A percentile compares a stretch with the other conserved stretches of the same genome.
Conservation (phyloP, 2,888 invertebrate species). For the Microctonus hyperodae region DNA sequence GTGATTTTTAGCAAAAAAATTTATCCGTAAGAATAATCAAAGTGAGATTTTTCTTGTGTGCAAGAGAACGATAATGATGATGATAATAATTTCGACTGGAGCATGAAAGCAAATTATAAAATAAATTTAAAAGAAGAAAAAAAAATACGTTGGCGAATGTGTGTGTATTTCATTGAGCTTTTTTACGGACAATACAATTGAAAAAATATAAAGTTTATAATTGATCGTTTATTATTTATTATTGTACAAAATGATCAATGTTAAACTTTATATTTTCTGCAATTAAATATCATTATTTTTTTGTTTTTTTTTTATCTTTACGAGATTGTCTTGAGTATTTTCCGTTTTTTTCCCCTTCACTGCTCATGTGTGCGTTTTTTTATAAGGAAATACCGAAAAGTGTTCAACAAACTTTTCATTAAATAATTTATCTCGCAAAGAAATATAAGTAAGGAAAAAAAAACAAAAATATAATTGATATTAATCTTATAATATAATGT, state of each 20-base stretch:
- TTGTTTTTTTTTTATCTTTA: not conserved
- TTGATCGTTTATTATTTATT: not conserved
- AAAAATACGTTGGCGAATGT: not conserved
- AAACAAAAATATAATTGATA: slow-evolving; percentile 6
- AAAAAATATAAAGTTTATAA: slow-evolving; percentile 17
- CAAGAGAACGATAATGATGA: slow-evolving; percentile 12
- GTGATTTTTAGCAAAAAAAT: not conserved
- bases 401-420: slow-evolving; percentile 44
- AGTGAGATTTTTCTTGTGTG: not conserved
- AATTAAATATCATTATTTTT: not conserved
- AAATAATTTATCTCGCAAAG: slow-evolving; percentile 17
- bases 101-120: slow-evolving; percentile 32
- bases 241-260: not conserved
- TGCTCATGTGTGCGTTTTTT: slow-evolving; percentile 13
- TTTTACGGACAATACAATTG: slow-evolving; percentile 41
- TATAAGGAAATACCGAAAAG: slow-evolving; percentile 41
- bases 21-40: not conserved
- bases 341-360: slow-evolving; percentile 29
- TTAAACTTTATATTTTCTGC: not conserved
- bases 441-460: too few species aligned
- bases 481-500: slow-evolving; percentile 9
- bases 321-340: slow-evolving; percentile 3
- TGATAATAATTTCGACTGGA: slow-evolving; percentile 44
- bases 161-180: slow-evolving; percentile 27
- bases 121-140: not conserved